Conservation (phyloP, 2,888 invertebrate species). For the Cantharis nigra region DNA sequence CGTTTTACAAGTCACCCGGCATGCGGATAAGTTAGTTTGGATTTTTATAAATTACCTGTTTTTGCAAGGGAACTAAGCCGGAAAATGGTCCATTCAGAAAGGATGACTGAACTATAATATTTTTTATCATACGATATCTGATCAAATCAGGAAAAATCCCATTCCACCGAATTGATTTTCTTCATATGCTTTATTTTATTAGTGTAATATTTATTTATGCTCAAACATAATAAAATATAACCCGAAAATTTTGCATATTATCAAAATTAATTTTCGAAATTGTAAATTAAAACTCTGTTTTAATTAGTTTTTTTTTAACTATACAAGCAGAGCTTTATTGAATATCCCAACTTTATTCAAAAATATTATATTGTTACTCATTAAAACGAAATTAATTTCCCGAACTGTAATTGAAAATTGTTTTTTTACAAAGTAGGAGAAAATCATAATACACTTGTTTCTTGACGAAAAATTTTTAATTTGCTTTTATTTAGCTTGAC, state of each 20-base stretch:
- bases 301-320: too few species aligned
- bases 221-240: neutral
- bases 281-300: neutral
- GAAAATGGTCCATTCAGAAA: conserved; percentile 32
- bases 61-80: conserved; percentile 30
- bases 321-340: too few species aligned
- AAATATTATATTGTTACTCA: neutral
- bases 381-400: neutral
- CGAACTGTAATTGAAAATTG: neutral
- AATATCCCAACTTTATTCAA: neutral
- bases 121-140: conserved; percentile 35
- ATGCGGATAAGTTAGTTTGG: conserved; percentile 26
- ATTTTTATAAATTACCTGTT: conserved; percentile 33
- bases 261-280: neutral
- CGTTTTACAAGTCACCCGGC: conserved; percentile 35
- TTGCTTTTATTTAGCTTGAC: neutral
- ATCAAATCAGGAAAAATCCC: conserved; percentile 30
- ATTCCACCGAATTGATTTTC: conserved; percentile 32
- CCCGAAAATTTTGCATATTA: neutral
- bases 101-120: conserved; percentile 35
- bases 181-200: conserved; percentile 27
- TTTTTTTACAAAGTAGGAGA: neutral
- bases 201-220: neutral
- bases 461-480: neutral
- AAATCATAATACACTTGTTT: neutral